Evolutionary conservation across 2,113 vertebrate species (phyloP).

Genomic region (Ranitomeya imitator): DNA sequence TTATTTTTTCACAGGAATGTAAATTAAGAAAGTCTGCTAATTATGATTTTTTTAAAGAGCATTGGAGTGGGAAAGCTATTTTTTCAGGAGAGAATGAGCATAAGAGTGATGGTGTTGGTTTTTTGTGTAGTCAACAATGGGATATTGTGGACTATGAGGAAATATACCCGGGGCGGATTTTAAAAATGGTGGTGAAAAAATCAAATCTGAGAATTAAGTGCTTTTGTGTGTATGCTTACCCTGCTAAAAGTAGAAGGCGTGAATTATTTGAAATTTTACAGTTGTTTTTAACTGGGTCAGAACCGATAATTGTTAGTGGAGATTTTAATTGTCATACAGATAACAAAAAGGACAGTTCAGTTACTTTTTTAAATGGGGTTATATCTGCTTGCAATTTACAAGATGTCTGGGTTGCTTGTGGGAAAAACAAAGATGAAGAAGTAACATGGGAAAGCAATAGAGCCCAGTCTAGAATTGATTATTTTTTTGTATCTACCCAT

Average conservation of each 20-base stretch:
- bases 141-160: too few relatives aligned
- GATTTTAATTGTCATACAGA: neutral
- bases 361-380: too few relatives aligned
- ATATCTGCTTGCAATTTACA: neutral
- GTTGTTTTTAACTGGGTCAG: neutral
- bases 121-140: too few relatives aligned
- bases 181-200: too few relatives aligned
- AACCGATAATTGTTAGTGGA: neutral
- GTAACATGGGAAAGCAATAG: neutral
- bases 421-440: neutral
- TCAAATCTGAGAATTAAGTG: neutral
- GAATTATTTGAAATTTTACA: neutral
- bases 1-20: too few relatives aligned
- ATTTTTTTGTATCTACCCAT: too few relatives aligned
- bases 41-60: too few relatives aligned
- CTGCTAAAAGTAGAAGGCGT: neutral
- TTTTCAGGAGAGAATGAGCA: neutral
- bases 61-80: neutral
- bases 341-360: too few relatives aligned
- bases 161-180: too few relatives aligned
- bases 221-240: neutral
- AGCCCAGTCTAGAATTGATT: neutral
- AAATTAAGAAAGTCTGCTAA: too few relatives aligned
- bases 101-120: neutral
- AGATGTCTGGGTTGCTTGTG: neutral